Conservation (phyloP, 2,888 invertebrate genomes). For the Parochlus steinenii region DNA sequence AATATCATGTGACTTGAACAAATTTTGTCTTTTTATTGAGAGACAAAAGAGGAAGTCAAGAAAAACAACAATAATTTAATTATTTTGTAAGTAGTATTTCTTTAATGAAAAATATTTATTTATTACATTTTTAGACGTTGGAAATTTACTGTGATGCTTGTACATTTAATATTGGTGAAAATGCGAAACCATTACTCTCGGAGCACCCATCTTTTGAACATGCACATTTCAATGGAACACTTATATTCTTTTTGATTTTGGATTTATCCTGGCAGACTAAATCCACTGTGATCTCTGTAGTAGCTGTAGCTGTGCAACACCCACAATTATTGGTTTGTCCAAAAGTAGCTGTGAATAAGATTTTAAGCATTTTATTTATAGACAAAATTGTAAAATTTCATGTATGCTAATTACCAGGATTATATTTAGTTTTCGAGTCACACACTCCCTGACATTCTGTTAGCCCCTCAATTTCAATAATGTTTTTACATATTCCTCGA, state of each 20-base stretch:
- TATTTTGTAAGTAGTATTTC: too few relatives aligned
- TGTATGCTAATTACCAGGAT: constrained; percentile 36
- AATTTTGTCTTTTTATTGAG: too few relatives aligned
- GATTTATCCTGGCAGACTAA: constrained; percentile 26
- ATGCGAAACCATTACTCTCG: too few relatives aligned
- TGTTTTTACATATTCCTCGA: constrained; percentile 50
- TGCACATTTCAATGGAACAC: constrained; percentile 26
- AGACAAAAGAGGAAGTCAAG: too few relatives aligned
- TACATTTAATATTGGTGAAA: too few relatives aligned
- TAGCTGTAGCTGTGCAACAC: constrained; percentile 35
- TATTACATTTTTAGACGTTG: too few relatives aligned
- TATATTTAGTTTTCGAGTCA: constrained; percentile 50
- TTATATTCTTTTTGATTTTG: constrained; percentile 22
- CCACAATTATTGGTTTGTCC: constrained; percentile 39
- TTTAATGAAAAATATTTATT: too few relatives aligned
- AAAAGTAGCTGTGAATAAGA: constrained; percentile 31
- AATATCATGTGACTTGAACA: too few relatives aligned
- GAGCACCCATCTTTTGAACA: constrained; percentile 25
- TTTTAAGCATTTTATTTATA: constrained; percentile 8
- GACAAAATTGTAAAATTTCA: background rate
- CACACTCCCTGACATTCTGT: constrained; percentile 57
- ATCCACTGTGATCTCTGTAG: constrained; percentile 19
- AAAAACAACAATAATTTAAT: too few relatives aligned
- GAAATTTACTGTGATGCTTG: too few relatives aligned
- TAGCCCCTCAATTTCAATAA: constrained; percentile 38